These are phyloP conservation scores for Scytalopus superciliaris DNA, from an alignment of 2,113 vertebrate genomes.

Conservation along the genomic window DNA sequence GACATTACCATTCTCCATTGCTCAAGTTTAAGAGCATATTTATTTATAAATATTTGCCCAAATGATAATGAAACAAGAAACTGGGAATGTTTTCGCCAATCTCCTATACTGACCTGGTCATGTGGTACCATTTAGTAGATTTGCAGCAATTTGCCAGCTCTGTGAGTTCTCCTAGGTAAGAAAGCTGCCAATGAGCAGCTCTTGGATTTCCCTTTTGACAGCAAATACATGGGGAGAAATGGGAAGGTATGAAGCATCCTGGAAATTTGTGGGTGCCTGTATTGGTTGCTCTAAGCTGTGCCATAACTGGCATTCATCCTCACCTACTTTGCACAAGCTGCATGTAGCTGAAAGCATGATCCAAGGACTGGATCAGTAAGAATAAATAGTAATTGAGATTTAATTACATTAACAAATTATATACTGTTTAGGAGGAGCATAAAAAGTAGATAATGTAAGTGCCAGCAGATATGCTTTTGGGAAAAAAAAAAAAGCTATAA, in stretches of 20 bases:
- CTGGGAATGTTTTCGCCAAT: neutral
- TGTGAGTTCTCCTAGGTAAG: neutral
- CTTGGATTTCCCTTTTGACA: neutral
- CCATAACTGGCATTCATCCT: neutral
- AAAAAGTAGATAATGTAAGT: neutral
- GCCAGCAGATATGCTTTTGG: neutral
- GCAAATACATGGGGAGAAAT: neutral
- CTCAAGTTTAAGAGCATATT: neutral
- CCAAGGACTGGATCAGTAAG: neutral
- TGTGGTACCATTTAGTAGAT: neutral
- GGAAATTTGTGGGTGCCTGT: neutral
- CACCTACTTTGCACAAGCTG: neutral
- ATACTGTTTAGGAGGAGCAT: neutral
- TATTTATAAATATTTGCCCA: conserved; percentile 21
- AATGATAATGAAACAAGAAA: neutral
- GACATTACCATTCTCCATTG: neutral
- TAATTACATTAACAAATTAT: neutral
- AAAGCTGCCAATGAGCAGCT: neutral
- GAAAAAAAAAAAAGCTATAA: neutral
- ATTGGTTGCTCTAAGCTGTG: neutral
- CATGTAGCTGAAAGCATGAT: neutral
- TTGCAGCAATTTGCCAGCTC: neutral
- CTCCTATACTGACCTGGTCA: neutral
- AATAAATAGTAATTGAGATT: neutral
- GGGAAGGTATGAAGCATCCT: neutral